phyloP scores from a whole-genome alignment of 2,113 vertebrate genomes.

The Petrocephalus microphthalmus region DNA sequence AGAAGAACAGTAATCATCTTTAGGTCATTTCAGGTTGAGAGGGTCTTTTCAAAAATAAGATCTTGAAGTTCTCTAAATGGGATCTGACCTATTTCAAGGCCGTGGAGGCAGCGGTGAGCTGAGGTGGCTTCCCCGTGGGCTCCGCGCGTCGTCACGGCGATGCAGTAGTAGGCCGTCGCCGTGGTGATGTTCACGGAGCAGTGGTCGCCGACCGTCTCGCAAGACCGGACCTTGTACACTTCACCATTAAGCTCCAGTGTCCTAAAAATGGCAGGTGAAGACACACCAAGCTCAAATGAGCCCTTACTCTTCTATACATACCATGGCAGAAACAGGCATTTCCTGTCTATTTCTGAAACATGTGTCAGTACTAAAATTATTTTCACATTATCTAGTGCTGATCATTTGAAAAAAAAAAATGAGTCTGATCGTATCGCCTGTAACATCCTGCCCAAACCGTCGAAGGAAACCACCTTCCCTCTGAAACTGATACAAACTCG shows the following conservation, averaged over 20 bases:
- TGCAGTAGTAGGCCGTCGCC: slow-evolving; percentile 33
- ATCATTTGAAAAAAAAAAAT: not conserved
- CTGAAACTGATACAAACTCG: not conserved
- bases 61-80: too few relatives aligned
- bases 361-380: not conserved
- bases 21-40: not conserved
- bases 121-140: slow-evolving; percentile 5
- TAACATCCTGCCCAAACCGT: not conserved
- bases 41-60: not conserved
- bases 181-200: slow-evolving; percentile 37
- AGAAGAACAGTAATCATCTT: not conserved
- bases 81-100: slow-evolving; percentile 38
- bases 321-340: not conserved
- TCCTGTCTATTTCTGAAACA: not conserved
- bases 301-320: not conserved
- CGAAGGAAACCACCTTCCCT: not conserved
- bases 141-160: slow-evolving; percentile 32
- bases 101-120: slow-evolving; percentile 35
- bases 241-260: not conserved
- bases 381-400: not conserved
- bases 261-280: not conserved
- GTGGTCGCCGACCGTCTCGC: slow-evolving; percentile 32
- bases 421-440: not conserved
- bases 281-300: not conserved
- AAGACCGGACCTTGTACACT: slow-evolving; percentile 12